phyloP scores from a whole-genome alignment of 2,888 invertebrate species.

The Diarsia dahlii region DNA sequence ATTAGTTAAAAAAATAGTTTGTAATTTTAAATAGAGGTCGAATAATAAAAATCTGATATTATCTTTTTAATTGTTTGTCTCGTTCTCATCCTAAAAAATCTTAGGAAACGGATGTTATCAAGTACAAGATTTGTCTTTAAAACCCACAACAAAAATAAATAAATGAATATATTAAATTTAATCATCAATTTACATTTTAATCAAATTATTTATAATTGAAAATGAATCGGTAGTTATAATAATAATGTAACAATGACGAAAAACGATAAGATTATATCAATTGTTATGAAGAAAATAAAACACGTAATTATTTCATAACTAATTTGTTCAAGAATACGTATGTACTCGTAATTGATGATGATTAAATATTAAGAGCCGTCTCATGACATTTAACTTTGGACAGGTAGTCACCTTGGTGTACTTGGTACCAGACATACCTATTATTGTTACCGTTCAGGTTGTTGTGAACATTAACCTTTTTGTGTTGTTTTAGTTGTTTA shows the following conservation, averaged over 20 bases:
- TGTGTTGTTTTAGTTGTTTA: not conserved
- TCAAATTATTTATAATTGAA: slow-evolving; percentile 5
- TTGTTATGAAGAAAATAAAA: slow-evolving; percentile 31
- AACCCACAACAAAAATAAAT: slow-evolving; percentile 7
- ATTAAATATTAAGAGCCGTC: slow-evolving; percentile 21
- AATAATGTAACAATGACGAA: slow-evolving; percentile 12
- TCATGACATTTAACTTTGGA: slow-evolving; percentile 26
- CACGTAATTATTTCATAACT: slow-evolving; percentile 14
- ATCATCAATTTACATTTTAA: slow-evolving; percentile 3
- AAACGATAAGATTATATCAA: slow-evolving; percentile 41
- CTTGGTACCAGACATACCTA: slow-evolving; percentile 12
- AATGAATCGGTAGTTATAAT: slow-evolving; percentile 23
- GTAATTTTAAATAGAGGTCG: not conserved
- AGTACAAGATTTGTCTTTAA: not conserved
- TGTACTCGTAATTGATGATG: slow-evolving; percentile 18
- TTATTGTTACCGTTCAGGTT: slow-evolving; percentile 14
- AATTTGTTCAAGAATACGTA: slow-evolving; percentile 15
- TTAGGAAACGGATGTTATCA: not conserved
- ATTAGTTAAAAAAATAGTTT: slow-evolving; percentile 7
- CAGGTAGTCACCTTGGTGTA: slow-evolving; percentile 33
- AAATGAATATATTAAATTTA: not conserved
- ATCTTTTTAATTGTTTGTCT: not conserved
- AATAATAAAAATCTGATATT: not conserved
- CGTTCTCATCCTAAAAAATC: not conserved
- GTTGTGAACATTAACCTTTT: slow-evolving; percentile 7